These are phyloP conservation scores for Macropodus opercularis DNA, from an alignment of 2,797 vertebrate genomes.

Conservation along the genomic window DNA sequence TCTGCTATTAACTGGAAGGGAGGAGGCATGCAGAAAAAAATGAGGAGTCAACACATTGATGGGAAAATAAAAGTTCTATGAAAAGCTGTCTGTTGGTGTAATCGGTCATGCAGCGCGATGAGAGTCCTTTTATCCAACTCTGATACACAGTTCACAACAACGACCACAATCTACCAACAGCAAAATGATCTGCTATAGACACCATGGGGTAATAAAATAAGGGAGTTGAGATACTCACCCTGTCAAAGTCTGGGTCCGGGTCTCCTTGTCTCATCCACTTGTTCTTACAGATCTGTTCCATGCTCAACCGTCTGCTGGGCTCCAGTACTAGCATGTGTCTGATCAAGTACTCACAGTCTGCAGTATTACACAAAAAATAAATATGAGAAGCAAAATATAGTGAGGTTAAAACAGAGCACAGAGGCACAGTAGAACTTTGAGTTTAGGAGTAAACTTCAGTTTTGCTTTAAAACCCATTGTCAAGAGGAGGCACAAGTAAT, in stretches of 20 bases:
- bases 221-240: slow-evolving; percentile 87
- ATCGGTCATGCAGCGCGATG: no score
- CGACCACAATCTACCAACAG: not conserved
- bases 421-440: no score
- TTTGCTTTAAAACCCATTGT: no score
- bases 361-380: slow-evolving; percentile 42
- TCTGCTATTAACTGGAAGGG: slow-evolving; percentile 89
- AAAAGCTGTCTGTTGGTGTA: not conserved
- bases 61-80: no score
- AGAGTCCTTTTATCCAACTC: no score
- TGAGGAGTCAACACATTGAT: not conserved
- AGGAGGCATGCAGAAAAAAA: not conserved
- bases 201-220: not conserved
- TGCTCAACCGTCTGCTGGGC: slow-evolving; percentile 92
- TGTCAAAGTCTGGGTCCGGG: slow-evolving; percentile 91
- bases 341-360: slow-evolving; percentile 98
- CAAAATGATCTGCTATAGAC: not conserved
- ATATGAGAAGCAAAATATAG: not conserved
- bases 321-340: slow-evolving; percentile 98
- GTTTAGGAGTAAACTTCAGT: no score
- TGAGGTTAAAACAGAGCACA: no score
- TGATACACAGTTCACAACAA: no score
- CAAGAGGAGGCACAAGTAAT: no score
- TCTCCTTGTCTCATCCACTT: slow-evolving; percentile 99
- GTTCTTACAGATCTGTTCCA: slow-evolving; percentile 99